Conservation (phyloP, 2,888 invertebrate species). For the Xiphydria camelus region DNA sequence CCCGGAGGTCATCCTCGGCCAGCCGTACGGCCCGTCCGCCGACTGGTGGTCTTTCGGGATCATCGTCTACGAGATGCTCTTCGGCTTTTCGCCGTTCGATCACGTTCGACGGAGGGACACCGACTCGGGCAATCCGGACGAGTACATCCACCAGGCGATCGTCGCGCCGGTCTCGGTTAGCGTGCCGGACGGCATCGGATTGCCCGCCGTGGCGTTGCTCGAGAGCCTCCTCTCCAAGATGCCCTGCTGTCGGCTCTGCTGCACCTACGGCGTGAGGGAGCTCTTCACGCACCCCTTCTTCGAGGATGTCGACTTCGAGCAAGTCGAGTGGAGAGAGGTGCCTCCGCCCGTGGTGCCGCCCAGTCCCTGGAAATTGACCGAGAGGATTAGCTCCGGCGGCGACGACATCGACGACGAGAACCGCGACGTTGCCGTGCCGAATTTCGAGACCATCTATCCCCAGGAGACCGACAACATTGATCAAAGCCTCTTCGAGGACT, state of each 20-base stretch:
- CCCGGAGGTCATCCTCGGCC: conserved; percentile 66
- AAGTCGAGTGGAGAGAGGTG: conserved; percentile 66
- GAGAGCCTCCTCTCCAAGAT: conserved; percentile 72
- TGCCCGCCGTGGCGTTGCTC: conserved; percentile 66
- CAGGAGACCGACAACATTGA: conserved; percentile 66
- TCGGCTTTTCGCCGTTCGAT: conserved; percentile 68
- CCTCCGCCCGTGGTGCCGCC: conserved; percentile 70
- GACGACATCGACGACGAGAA: conserved; percentile 66
- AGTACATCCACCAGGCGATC: conserved; percentile 68
- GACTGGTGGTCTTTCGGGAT: conserved; percentile 73
- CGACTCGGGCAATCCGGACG: conserved; percentile 64
- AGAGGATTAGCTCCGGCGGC: no score
- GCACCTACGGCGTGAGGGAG: conserved; percentile 64
- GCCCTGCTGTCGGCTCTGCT: conserved; percentile 67
- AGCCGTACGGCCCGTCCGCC: conserved; percentile 63
- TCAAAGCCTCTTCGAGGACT: conserved; percentile 72
- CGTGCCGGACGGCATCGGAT: conserved; percentile 68
- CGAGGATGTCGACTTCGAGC: conserved; percentile 67
- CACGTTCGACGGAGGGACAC: conserved; percentile 62
- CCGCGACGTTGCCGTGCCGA: conserved; percentile 66
- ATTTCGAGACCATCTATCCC: conserved; percentile 69
- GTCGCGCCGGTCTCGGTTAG: conserved; percentile 70
- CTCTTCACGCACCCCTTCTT: conserved; percentile 69
- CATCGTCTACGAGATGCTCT: conserved; percentile 72
- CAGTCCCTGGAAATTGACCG: no score